Percentiles rank a stretch among this genome's conserved stretches.
Evolutionary conservation across 2,888 invertebrate species (phyloP).

Genomic region (Lasioglossum zephyrum): DNA sequence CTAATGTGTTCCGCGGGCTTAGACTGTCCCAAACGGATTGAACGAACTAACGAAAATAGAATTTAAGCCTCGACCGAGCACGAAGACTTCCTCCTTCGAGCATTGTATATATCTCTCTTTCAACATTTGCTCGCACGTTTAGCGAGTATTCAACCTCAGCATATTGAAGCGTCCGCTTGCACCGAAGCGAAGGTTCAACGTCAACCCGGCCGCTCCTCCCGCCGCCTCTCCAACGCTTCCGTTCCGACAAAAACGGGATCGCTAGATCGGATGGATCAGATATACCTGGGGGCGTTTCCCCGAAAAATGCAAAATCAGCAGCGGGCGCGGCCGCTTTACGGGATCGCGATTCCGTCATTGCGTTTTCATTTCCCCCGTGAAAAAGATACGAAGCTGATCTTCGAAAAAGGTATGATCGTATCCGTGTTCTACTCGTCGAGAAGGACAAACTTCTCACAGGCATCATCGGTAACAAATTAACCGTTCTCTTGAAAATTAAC

Average conservation of each 20-base stretch:
- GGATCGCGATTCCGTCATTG: constrained; percentile 1
- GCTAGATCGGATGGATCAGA: constrained; percentile 27
- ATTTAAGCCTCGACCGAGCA: background rate
- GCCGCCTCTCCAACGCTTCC: background rate
- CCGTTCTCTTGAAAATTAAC: no score
- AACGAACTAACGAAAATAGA: background rate
- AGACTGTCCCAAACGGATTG: background rate
- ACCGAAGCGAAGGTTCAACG: background rate
- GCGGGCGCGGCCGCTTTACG: constrained; percentile 3
- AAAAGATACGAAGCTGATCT: background rate
- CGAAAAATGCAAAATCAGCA: constrained; percentile 41
- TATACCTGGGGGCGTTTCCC: constrained; percentile 12
- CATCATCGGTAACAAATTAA: no score
- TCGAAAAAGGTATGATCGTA: no score
- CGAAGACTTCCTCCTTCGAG: background rate
- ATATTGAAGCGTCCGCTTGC: background rate
- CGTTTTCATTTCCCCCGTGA: constrained; percentile 3
- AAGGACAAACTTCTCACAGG: no score
- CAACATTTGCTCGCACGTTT: background rate
- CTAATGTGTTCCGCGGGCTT: constrained; percentile 9
- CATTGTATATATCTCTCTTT: background rate
- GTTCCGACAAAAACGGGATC: background rate
- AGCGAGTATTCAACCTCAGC: background rate
- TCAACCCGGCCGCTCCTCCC: background rate
- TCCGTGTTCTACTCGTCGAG: no score